Percentiles rank a stretch among this genome's conserved stretches.
Conservation (phyloP, 2,797 vertebrate genomes). For the Schizopygopsis pylzovi region DNA sequence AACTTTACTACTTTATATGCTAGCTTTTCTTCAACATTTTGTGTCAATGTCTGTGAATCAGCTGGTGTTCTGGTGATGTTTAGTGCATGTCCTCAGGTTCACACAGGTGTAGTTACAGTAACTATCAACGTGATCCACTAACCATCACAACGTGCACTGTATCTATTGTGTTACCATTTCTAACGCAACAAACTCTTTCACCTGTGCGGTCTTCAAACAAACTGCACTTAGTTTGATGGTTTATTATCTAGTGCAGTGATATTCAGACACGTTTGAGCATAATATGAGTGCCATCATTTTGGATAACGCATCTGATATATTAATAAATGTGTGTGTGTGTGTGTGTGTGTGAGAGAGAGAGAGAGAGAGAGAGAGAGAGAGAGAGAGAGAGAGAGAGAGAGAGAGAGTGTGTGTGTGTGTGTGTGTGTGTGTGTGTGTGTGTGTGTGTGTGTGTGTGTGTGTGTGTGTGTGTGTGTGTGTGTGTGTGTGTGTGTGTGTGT, state of each 20-base stretch:
- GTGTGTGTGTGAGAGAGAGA: constrained; percentile 16
- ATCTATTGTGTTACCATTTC: neutral
- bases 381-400: too few species aligned
- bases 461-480: constrained; percentile 1
- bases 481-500: constrained; percentile 36
- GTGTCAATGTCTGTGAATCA: neutral
- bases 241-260: neutral
- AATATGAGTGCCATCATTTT: neutral
- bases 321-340: neutral
- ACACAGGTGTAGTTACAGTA: neutral
- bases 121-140: neutral
- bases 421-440: too few species aligned
- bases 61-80: neutral
- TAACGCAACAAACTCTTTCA: neutral
- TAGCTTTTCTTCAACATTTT: neutral
- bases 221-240: neutral
- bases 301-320: neutral
- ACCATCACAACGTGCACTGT: neutral
- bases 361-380: too few species aligned
- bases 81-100: neutral
- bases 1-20: too few species aligned
- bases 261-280: neutral
- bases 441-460: neutral
- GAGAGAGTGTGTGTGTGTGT: too few species aligned
- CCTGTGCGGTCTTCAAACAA: neutral